Evolutionary conservation across 1,140 invertebrate species (phyloP), one percentile per base, ranked within the genome.

Genomic region (Micrasema minimum): DNA sequence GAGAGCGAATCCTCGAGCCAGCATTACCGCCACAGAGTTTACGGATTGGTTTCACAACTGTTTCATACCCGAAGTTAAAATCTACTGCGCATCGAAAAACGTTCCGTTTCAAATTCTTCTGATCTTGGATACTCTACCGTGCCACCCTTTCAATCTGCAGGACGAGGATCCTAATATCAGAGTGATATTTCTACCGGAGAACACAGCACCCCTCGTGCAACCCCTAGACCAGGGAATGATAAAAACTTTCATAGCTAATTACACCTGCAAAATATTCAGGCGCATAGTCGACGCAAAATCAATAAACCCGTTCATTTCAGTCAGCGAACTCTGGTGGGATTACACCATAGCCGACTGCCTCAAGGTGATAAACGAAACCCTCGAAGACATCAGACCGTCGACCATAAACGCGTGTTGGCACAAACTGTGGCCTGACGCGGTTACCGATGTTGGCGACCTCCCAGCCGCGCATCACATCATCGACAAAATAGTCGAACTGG

Each of bases 141-240:
- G 78, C 46, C 83, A 86, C 76, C 74, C 74, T 64, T 55, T 23
- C 46, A 81, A 85, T 76, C 72, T 74, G 64, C 59, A 64, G 26
- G 43, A 64, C 59, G 53, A 41, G 61, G 66, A 81, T 72, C 75
- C 73, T 71, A 78, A 81, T 72, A 76, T 85, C 4, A 79, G 81
- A 75, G 71, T 86, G 4, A 67, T 77, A 43, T 85, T 82, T 77
- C 76, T 84, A 16, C 81, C 83, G 38, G 72, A 79, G 45, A 84
- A 85, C 67, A 82, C 79, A 5, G 84, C 85, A 14, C 78, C 78
- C n/a, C 75, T 81, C 38, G 66, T 86, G 31, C 82, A 86, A 75
- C 82, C 81, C 20, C 31, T 74, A 14, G 72, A 74, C 18, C 72
- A 70, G 66, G 72, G 72, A 2, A 18, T 70, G 11, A 48, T 61